Evolutionary conservation across 2,113 vertebrate species (phyloP).

Genomic region (Elephas maximus): DNA sequence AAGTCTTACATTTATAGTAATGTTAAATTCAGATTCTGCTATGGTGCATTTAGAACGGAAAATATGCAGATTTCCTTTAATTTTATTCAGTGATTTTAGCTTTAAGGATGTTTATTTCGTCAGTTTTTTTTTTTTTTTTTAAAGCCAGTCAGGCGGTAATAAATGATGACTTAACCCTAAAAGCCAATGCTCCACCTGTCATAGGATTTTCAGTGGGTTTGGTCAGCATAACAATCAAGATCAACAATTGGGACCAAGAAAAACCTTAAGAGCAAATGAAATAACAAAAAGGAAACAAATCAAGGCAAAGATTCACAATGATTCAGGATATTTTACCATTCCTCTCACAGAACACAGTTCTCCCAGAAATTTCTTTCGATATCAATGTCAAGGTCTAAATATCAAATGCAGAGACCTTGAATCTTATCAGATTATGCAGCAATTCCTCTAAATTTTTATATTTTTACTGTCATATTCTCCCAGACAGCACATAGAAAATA

Average conservation of each 20-base stretch:
- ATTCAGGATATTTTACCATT: constrained; percentile 4
- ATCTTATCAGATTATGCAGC: constrained; percentile 1
- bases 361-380: constrained; percentile 21
- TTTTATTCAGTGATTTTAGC: constrained; percentile 42
- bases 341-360: not conserved
- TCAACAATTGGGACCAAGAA: not conserved
- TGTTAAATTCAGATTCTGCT: constrained; percentile 39
- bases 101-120: constrained; percentile 46
- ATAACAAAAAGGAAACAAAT: not conserved
- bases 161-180: constrained; percentile 26
- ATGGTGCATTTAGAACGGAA: not conserved
- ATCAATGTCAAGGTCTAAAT: not conserved
- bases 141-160: constrained; percentile 18
- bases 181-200: constrained; percentile 22
- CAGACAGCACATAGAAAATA: not conserved
- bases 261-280: constrained; percentile 29
- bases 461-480: not conserved
- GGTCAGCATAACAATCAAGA: constrained; percentile 4
- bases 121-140: not conserved
- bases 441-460: not conserved
- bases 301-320: not conserved
- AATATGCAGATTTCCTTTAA: constrained; percentile 35
- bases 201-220: constrained; percentile 2
- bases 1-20: not conserved
- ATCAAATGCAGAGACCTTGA: not conserved